Conservation (phyloP, 2,888 invertebrate species). For the Heteromyza rotundicornis region DNA sequence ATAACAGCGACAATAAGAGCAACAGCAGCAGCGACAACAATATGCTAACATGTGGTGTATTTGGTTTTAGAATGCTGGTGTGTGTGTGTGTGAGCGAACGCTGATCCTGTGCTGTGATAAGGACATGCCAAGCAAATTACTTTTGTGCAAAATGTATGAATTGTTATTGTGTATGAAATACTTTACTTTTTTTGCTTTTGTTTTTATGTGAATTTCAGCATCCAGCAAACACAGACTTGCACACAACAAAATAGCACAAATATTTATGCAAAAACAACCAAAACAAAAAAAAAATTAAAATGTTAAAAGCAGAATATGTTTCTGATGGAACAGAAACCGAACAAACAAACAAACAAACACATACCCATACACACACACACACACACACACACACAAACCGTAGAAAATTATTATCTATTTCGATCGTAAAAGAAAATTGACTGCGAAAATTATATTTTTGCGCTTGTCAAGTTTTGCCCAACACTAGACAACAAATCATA, state of each 20-base stretch:
- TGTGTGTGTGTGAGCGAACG: conserved; percentile 14
- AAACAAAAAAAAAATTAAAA: neutral
- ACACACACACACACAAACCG: neutral
- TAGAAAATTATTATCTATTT: conserved; percentile 5
- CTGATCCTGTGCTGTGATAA: neutral
- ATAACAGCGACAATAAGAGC: neutral
- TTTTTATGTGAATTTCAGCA: neutral
- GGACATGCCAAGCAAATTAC: conserved; percentile 1
- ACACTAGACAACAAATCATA: too few relatives aligned
- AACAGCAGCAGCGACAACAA: neutral
- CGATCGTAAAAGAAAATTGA: conserved; percentile 47
- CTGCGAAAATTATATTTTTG: conserved; percentile 45
- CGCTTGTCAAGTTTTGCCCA: neutral
- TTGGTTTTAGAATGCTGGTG: conserved; percentile 19
- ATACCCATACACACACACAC: neutral
- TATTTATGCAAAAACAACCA: neutral
- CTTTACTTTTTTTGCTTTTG: neutral
- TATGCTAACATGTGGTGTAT: conserved; percentile 24
- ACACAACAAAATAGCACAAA: neutral
- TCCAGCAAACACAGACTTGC: neutral
- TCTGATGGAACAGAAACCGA: conserved; percentile 2
- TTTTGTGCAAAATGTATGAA: neutral
- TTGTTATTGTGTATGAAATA: neutral
- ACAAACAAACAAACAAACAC: neutral
- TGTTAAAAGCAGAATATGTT: neutral